These are phyloP conservation scores for Conger conger DNA, from an alignment of 2,113 vertebrate species.

Conservation along the genomic window DNA sequence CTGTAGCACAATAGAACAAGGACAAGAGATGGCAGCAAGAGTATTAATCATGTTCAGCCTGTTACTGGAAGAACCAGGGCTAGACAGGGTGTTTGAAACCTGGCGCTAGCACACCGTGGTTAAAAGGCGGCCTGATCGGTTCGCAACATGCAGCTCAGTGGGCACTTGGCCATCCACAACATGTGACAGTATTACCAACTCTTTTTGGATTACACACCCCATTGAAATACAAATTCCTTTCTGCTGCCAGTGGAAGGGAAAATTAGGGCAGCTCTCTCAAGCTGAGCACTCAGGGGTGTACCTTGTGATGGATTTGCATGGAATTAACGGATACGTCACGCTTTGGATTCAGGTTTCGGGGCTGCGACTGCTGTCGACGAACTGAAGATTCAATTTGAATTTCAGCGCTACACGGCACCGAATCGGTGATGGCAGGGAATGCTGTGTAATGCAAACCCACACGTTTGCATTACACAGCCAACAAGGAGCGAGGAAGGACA, in stretches of 20 bases:
- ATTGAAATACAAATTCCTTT: background rate
- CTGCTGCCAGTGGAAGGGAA: background rate
- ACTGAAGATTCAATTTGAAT: background rate
- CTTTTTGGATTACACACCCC: background rate
- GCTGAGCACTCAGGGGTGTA: background rate
- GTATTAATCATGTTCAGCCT: too few relatives aligned
- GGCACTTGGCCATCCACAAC: background rate
- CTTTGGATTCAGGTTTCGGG: background rate
- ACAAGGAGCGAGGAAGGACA: background rate
- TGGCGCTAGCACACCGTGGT: background rate
- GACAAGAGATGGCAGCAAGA: background rate
- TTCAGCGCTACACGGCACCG: background rate
- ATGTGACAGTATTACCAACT: background rate
- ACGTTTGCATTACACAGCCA: background rate
- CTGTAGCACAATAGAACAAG: background rate
- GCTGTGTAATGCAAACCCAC: too few relatives aligned
- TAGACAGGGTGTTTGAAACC: too few relatives aligned
- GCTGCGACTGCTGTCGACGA: background rate
- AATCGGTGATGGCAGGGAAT: background rate
- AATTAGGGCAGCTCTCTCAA: background rate
- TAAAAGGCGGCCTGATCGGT: background rate
- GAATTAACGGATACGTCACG: background rate
- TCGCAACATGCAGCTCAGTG: background rate
- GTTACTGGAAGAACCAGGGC: too few relatives aligned
- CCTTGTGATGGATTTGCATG: background rate